Percentiles rank a stretch among this genome's conserved stretches.
These are phyloP conservation scores for Sebastes jordani DNA, from an alignment of 2,797 vertebrate species.

Conservation along the genomic window DNA sequence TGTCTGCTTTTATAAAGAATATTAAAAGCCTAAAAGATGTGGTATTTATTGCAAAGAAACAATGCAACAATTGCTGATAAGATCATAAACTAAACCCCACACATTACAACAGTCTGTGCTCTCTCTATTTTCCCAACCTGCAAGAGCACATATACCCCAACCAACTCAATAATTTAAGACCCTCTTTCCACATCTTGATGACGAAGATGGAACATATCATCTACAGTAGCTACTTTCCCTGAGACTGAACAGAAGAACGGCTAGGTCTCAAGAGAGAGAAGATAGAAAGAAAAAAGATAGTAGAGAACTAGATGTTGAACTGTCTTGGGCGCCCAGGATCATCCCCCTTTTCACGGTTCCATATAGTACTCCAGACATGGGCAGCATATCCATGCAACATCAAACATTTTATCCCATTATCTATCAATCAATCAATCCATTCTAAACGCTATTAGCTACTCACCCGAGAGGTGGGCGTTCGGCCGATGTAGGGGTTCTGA, in stretches of 20 bases:
- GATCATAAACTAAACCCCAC: background rate
- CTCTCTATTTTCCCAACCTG: background rate
- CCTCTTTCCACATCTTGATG: slow-evolving; percentile 4
- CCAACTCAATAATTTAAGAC: slow-evolving; percentile 44
- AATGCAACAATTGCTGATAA: background rate
- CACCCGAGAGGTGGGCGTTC: slow-evolving; percentile 80
- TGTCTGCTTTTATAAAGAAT: background rate
- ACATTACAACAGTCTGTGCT: background rate
- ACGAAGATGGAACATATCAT: background rate
- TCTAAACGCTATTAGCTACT: slow-evolving; percentile 69
- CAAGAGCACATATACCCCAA: background rate
- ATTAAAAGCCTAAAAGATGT: background rate
- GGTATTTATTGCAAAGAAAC: background rate
- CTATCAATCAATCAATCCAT: background rate
- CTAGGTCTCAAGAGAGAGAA: background rate
- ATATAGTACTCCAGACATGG: background rate
- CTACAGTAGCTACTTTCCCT: background rate
- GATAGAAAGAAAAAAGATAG: background rate
- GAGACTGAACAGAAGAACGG: background rate
- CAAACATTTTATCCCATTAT: background rate
- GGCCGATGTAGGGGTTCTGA: slow-evolving; percentile 79
- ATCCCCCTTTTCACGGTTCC: background rate
- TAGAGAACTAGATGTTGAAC: background rate
- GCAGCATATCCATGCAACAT: slow-evolving; percentile 53
- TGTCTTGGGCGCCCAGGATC: background rate